Evolutionary conservation across 2,113 vertebrate species (phyloP).

Genomic region (Oncorhynchus nerka): DNA sequence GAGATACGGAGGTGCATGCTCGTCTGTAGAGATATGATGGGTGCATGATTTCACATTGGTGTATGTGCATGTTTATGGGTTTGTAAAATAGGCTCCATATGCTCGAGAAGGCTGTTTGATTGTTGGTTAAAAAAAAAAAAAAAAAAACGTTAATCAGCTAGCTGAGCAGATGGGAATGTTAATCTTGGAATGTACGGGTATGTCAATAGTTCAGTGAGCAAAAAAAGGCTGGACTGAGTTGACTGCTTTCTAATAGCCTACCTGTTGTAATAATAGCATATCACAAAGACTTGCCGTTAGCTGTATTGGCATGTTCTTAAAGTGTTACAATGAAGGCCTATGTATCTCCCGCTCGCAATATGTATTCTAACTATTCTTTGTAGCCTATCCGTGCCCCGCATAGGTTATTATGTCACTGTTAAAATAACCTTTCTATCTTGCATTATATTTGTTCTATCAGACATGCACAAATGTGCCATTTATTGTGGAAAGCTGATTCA

Average conservation of each 20-base stretch:
- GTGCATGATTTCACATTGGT: too few relatives aligned
- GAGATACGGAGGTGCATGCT: too few relatives aligned
- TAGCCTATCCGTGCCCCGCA: too few relatives aligned
- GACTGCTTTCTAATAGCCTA: conserved; percentile 9
- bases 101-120: not conserved
- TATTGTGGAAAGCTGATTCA: too few relatives aligned
- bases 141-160: not conserved
- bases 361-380: not conserved
- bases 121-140: not conserved
- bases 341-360: not conserved
- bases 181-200: not conserved
- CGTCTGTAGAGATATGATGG: too few relatives aligned
- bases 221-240: not conserved
- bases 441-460: not conserved
- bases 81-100: too few relatives aligned
- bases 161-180: too few relatives aligned
- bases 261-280: conserved; percentile 63
- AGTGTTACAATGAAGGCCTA: not conserved
- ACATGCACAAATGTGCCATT: conserved; percentile 23
- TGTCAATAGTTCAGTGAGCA: conserved; percentile 44
- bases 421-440: too few relatives aligned
- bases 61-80: too few relatives aligned
- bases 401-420: too few relatives aligned
- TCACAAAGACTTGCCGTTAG: conserved; percentile 26
- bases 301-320: not conserved